Evolutionary conservation across 2,797 vertebrate genomes (phyloP), one percentile per base, ranked within the genome.

Genomic region (Anguilla megastoma): DNA sequence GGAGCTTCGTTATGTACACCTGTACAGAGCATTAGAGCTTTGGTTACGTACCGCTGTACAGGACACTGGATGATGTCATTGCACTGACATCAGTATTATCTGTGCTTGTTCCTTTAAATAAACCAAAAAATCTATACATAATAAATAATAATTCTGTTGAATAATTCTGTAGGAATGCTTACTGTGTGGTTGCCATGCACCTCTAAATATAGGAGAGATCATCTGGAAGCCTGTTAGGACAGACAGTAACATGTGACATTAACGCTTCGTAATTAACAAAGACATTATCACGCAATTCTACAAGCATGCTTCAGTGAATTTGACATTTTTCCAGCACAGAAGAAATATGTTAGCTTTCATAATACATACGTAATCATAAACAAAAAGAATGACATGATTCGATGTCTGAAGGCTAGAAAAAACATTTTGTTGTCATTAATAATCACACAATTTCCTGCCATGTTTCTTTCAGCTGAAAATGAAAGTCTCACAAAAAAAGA

Each of bases 401-500:
- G 21, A 63, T 63, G 30, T 10, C 24, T 30, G 30, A 85, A 45
- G 91, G 79, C 56, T 86, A 56, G 83, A 54, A 87, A 90, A 85
- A 87, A 87, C 52, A 90, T 88, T 18, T 87, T 66, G 0, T 76
- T 88, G 0, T 91, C 92, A 91, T 94, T 91, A 92, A 91, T 94
- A 94, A 82, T 8, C 91, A 91, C 90, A 18, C 85, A 90, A 90
- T 90, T 87, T 76, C 63, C 87, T 87, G 60, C 86, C 86, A 87
- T 88, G 21, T 60, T 50, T 58, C 86, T 58, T 71, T 84, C 36
- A 84, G 87, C 89, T 2, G 86, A 87, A 93, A 91, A 76, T 90
- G 91, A 88, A 86, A 91, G 91, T 89, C 94, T 96, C 96, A 96
- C 95, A 94, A 97, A 96, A 48, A 18, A 45, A 7, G 1, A n/a